Evolutionary conservation across 2,113 vertebrate species (phyloP), one percentile per base, ranked within the genome.

Genomic region (Spea multiplicata): DNA sequence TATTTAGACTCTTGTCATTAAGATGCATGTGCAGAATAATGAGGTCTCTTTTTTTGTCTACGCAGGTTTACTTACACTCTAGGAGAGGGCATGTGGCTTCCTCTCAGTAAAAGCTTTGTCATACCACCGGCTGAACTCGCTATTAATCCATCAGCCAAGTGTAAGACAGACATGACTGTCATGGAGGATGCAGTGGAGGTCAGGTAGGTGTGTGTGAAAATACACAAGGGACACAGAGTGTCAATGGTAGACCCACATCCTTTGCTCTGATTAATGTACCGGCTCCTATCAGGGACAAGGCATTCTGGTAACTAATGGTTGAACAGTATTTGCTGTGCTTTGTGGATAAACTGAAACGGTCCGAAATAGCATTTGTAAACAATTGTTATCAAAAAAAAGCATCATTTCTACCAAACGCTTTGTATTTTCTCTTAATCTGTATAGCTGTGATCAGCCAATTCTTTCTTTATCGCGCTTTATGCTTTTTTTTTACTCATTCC

Each of bases 181-280:
- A 99, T 98, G 96, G 97, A 99, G 84, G 97, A 99, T 0, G 96
- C 97, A 0, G 97, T 99, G 83, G 97, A 99, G 73, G 96, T 99
- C 86, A 94, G 97, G 97, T 99, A 80, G 87, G 93, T 81, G 14
- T 2, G 4, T 1, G 13, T 16, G 53, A 30, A 30, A 44, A 75
- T 55, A 47, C 69, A 72, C 61, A 5, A 44, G 68, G 68, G 80
- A 81, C 17, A 62, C 74, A 68, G 69, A 61, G 80, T 81, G 61
- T 83, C 61, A 80, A 70, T 71, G 53, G 66, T 61, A 50, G 79
- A 80, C 71, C 75, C 66, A 62, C 44, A 61, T 55, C 66, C 75
- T n/a, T 44, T 48, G 7, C 66, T 70, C 75, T 77, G 75, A 70
- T 70, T 77, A 77, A 77, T 77, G 75, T 1, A 17, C 45, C 45